Percentiles rank a stretch among this genome's conserved stretches.
Evolutionary conservation across 2,113 vertebrate genomes (phyloP).

Genomic region (Chloropsis hardwickii): DNA sequence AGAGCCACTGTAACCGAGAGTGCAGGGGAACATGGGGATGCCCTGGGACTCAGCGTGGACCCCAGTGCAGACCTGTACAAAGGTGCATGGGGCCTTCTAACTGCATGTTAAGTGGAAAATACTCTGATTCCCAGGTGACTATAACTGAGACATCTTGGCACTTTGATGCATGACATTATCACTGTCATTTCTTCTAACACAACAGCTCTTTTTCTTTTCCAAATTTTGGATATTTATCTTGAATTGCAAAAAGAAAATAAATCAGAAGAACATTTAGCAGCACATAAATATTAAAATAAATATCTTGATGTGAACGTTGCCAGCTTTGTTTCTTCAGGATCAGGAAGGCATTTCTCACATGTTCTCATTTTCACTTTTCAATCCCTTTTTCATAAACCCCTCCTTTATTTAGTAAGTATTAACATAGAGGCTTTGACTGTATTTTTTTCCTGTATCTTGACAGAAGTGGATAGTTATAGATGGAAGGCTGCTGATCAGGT

Average conservation of each 20-base stretch:
- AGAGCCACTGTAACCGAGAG: rapidly evolving
- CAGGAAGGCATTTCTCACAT: neutral
- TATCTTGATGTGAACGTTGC: neutral
- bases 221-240: neutral
- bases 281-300: neutral
- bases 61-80: rapidly evolving
- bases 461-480: neutral
- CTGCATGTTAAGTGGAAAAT: neutral
- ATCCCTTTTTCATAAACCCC: neutral
- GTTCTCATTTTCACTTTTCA: neutral
- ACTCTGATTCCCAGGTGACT: neutral
- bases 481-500: neutral
- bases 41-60: rapidly evolving
- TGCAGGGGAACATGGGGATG: neutral
- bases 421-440: neutral
- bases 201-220: neutral
- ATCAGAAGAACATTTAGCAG: neutral
- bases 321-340: neutral
- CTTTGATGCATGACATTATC: neutral
- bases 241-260: neutral
- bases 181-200: neutral
- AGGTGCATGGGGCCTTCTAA: rapidly evolving
- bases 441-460: neutral
- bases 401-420: neutral
- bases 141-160: neutral